Evolutionary conservation across 2,797 vertebrate species (phyloP), one percentile per base, ranked within the genome.

Genomic region (Neosalanx taihuensis): DNA sequence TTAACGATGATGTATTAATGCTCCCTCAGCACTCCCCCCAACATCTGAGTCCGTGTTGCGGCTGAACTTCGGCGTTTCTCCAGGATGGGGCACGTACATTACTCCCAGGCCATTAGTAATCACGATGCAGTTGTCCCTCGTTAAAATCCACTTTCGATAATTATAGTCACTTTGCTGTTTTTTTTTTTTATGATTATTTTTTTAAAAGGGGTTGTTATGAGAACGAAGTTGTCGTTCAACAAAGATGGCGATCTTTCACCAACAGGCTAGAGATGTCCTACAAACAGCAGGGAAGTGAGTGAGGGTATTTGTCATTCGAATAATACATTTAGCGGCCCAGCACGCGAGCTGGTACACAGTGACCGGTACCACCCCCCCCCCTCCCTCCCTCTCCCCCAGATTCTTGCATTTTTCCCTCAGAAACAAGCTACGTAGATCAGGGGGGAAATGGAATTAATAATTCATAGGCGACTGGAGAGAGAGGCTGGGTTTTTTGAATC

Each of bases 81-180:
- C 65, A 60, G 65, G 59, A 70, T 23, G 23, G 62, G 26, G 53
- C 37, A 5, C 35, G 64, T 71, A 82, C 78, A 78, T 82, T 77
- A 46, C 41, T 46, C 7, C 74, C 76, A 26, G 70, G 62, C 71
- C 78, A 83, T 85, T 84, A 81, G 79, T 67, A 69, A 77, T 71
- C 69, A 66, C 72, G 57, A 69, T 75, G 71, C 73, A 37, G 56
- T 81, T 79, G 26, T 71, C 74, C 75, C 71, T 56, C 15, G 70
- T 83, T 79, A 81, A 77, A 83, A 83, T 84, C 79, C 79, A 81
- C 78, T 83, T 87, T 77, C 64, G 49, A 70, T 85, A 85, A 86
- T 83, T 85, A 76, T 76, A 80, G 79, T 81, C 72, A 78, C 75
- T 77, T 65, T 71, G 67, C 60, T 46, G 67, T 77, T 76, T 80